Conservation (phyloP, 2,113 vertebrate genomes). For the Clarias gariepinus region DNA sequence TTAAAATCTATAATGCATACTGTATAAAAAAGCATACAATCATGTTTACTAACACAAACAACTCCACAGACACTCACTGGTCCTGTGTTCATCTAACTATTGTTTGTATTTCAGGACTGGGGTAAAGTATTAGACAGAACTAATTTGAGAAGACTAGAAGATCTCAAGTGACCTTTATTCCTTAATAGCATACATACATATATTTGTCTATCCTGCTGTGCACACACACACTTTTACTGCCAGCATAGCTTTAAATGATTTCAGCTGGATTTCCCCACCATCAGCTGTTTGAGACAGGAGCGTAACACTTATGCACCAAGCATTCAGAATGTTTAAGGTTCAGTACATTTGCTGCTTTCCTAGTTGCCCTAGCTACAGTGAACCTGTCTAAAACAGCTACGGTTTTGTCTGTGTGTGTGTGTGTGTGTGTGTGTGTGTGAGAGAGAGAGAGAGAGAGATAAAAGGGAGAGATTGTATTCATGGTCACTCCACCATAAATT, state of each 20-base stretch:
- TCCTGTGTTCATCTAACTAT: not conserved
- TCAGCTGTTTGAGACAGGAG: constrained; percentile 20
- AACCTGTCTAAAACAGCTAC: constrained; percentile 31
- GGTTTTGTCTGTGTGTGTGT: not conserved
- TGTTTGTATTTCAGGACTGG: not conserved
- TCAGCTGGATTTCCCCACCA: constrained; percentile 9
- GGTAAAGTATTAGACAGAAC: not conserved
- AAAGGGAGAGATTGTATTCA: constrained; percentile 15
- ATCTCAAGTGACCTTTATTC: not conserved
- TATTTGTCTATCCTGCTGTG: not conserved
- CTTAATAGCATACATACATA: not conserved
- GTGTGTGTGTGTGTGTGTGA: no score
- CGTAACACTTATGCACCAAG: not conserved
- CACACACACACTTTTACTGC: not conserved
- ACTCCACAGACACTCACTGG: not conserved
- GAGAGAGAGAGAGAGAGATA: not conserved
- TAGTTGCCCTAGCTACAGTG: constrained; percentile 45
- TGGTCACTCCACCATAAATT: constrained; percentile 10
- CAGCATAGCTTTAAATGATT: not conserved
- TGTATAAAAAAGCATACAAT: not conserved
- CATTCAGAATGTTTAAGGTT: constrained; percentile 3
- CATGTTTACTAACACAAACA: not conserved
- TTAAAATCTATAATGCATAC: not conserved
- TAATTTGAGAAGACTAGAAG: not conserved
- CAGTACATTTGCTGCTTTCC: constrained; percentile 2